phyloP scores from a whole-genome alignment of 2,797 vertebrate genomes.

The Allobates femoralis region DNA sequence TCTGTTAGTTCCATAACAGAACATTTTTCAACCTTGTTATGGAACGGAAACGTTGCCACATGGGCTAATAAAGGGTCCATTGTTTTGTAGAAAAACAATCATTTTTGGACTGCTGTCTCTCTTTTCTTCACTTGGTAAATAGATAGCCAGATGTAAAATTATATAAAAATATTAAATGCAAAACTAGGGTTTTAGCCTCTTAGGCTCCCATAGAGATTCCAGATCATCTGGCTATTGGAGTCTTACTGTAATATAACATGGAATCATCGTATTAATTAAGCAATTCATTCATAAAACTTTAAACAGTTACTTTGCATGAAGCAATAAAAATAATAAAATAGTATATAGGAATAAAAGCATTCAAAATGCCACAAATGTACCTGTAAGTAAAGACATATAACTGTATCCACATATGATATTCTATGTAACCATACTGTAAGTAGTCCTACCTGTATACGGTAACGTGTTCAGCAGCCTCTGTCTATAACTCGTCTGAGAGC shows the following conservation, averaged over 20 bases:
- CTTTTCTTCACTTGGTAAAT: no score
- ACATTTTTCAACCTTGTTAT: no score
- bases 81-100: no score
- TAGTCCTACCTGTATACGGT: constrained; percentile 20
- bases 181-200: not conserved
- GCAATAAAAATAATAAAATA: not conserved
- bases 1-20: no score
- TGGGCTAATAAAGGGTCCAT: no score
- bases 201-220: not conserved
- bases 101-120: no score
- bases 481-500: constrained; percentile 12
- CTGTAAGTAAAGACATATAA: not conserved
- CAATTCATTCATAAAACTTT: not conserved
- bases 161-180: not conserved
- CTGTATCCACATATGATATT: not conserved
- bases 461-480: not conserved
- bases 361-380: not conserved
- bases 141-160: not conserved
- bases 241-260: not conserved
- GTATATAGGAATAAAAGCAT: not conserved
- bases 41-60: no score
- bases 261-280: not conserved
- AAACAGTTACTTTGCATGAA: not conserved
- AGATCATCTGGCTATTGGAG: not conserved
- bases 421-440: not conserved